Evolutionary conservation across 2,113 vertebrate genomes (phyloP), one percentile per base, ranked within the genome.

Genomic region (Murina feae): DNA sequence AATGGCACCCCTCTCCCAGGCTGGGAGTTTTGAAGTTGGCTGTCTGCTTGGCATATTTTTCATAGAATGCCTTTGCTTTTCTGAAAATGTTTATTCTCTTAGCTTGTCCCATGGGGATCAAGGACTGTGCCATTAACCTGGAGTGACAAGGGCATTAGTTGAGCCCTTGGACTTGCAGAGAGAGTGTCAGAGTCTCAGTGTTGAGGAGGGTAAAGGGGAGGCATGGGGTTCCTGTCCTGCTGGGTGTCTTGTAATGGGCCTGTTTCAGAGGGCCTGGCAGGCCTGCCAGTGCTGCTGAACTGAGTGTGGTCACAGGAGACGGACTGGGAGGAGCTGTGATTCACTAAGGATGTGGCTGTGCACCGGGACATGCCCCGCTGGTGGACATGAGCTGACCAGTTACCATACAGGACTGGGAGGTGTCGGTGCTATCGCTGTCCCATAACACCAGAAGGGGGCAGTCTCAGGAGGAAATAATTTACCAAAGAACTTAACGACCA

Each of bases 1-100:
- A 58, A 9, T 58, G 55, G 55, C 8, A 58, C 23, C 9, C 55
- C 76, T 84, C 79, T 68, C 47, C 87, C 37, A 0, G 0, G 51
- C 9, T 28, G 8, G 35, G n/a, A 39, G 66, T 95, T 88, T 51
- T 51, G 23, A 78, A 89, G 32, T 88, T 81, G 71, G 76, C 89
- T 37, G 3, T 89, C 68, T 66, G 53, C 72, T 25, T n/a, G 60
- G 66, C 55, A 58, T 83, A 86, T 80, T 37, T 25, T 37, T 20
- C 84, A 87, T 12, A 11, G 91, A 60, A 21, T 65, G 47, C 4
- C 7, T 90, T 20, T 65, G 72, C 88, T n/a, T 90, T 71, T 84
- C 81, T 95, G 42, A 30, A 66, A 66, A 65, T 91, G 60, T 69
- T 90, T 53, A 53, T 32, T 37, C 23, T 85, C 84, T 20, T 82